These are phyloP conservation scores for Heteronetta atricapilla DNA, from an alignment of 2,113 vertebrate genomes.

Conservation along the genomic window DNA sequence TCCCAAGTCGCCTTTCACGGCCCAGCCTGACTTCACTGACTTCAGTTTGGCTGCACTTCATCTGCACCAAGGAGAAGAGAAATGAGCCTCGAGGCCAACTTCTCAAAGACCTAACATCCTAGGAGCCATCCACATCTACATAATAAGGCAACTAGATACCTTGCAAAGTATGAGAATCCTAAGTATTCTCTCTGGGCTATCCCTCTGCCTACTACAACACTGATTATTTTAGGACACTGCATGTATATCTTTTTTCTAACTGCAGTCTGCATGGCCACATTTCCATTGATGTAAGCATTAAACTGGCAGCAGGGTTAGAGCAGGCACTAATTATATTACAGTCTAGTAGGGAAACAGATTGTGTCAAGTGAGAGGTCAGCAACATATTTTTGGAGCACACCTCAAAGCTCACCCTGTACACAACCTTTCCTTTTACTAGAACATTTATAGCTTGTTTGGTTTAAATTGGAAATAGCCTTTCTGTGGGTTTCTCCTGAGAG, in stretches of 20 bases:
- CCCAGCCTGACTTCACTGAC: rapidly evolving
- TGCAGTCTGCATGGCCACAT: not conserved
- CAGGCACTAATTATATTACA: slow-evolving; percentile 62
- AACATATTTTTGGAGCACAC: slow-evolving; percentile 50
- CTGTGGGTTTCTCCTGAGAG: not conserved
- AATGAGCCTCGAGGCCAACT: not conserved
- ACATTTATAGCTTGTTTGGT: slow-evolving; percentile 51
- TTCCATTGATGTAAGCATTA: slow-evolving; percentile 43
- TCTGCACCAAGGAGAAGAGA: not conserved
- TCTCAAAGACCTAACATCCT: not conserved
- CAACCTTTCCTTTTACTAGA: slow-evolving; percentile 33
- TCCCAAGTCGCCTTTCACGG: not conserved
- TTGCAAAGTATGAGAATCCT: not conserved
- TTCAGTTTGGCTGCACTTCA: not conserved
- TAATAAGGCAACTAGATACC: not conserved
- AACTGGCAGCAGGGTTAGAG: slow-evolving; percentile 10
- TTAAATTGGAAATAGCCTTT: slow-evolving; percentile 32
- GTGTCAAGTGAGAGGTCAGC: slow-evolving; percentile 53
- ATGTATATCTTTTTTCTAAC: not conserved
- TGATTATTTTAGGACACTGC: slow-evolving; percentile 19
- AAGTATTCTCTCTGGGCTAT: not conserved
- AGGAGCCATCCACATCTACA: not conserved
- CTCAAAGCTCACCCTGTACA: slow-evolving; percentile 16
- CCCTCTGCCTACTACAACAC: not conserved
- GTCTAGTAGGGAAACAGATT: slow-evolving; percentile 55